Base-by-base conservation (phyloP, 2,113 vertebrate genomes). In the Triplophysa tibetana region DNA sequence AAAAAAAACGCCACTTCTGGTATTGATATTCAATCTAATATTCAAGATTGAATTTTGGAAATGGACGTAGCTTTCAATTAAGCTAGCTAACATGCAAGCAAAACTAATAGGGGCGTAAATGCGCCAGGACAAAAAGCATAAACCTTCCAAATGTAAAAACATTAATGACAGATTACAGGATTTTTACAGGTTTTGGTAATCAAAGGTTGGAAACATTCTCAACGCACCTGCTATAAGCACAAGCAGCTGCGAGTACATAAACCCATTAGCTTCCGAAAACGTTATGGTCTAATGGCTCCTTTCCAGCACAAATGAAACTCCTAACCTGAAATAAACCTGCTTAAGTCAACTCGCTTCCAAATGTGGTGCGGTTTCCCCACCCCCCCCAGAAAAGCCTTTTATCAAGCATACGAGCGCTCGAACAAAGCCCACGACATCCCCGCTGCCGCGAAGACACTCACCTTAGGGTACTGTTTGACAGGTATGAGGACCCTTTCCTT, bases 401-500 rank as follows among this genome's bases (percentile, higher is more conserved):
- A 17, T 58, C 19, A 21, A 21, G 7, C 8, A 58, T 4, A 58
- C n/a, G 9, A 58, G n/a, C 1, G n/a, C n/a, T 58, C 17, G 2
- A 21, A 16, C 2, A 21, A 58, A n/a, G 14, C 50, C 13, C 17
- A 4, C n/a, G 14, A 50, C 43, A 50, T 23, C 67, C 66, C 5
- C 43, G 48, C 13, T 7, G 17, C n/a, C 21, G 33, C 12, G 10
- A 10, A 17, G 5, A 26, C 13, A 16, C 83, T 11, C 45, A 99
- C 97, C 96, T 97, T 99, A 26, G 97, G 98, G 85, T 99, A 98
- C 85, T 98, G 95, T 81, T 98, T 98, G 85, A 98, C 96, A 73
- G 98, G 98, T 86, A 99, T 99, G 86, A 99, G 94, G 80, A 99
- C 96, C 21, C 97, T 94, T 67, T 99, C 97, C 87, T 98, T 98